phyloP scores from a whole-genome alignment of 1,140 invertebrate species.

The Drosophila dunni region DNA sequence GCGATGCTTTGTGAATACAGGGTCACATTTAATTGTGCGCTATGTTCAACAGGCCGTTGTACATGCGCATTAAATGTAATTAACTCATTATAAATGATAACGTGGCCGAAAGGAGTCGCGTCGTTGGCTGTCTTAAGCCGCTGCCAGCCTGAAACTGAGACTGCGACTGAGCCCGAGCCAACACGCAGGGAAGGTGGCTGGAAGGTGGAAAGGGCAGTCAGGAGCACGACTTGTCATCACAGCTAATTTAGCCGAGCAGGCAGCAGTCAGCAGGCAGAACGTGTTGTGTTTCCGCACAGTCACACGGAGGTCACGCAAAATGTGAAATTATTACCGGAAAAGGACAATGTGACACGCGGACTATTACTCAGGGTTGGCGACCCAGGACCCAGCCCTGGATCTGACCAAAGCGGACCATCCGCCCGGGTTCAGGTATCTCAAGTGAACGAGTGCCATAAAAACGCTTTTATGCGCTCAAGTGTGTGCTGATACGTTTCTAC shows the following conservation, averaged over 20 bases:
- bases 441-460: conserved; percentile 56
- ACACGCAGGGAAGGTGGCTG: not conserved
- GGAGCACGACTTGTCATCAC: conserved; percentile 56
- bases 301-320: conserved; percentile 57
- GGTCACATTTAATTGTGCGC: conserved; percentile 78
- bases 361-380: conserved; percentile 60
- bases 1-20: conserved; percentile 45
- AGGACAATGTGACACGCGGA: conserved; percentile 70
- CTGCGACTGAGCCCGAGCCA: conserved; percentile 17
- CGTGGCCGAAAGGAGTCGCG: conserved; percentile 58
- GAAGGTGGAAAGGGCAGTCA: not conserved
- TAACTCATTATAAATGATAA: conserved; percentile 83
- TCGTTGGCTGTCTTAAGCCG: conserved; percentile 55
- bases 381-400: not conserved
- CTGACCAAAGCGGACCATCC: not conserved
- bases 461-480: conserved; percentile 74
- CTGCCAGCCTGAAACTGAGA: not conserved
- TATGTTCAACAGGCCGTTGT: conserved; percentile 79
- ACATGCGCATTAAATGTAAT: conserved; percentile 83
- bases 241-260: conserved; percentile 66
- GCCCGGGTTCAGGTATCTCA: conserved; percentile 16
- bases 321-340: conserved; percentile 77
- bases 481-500: conserved; percentile 47
- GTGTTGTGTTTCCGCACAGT: conserved; percentile 63
- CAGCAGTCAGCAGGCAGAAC: conserved; percentile 39